Evolutionary conservation across 2,113 vertebrate genomes (phyloP).

Genomic region (Lichenostomus cassidix): DNA sequence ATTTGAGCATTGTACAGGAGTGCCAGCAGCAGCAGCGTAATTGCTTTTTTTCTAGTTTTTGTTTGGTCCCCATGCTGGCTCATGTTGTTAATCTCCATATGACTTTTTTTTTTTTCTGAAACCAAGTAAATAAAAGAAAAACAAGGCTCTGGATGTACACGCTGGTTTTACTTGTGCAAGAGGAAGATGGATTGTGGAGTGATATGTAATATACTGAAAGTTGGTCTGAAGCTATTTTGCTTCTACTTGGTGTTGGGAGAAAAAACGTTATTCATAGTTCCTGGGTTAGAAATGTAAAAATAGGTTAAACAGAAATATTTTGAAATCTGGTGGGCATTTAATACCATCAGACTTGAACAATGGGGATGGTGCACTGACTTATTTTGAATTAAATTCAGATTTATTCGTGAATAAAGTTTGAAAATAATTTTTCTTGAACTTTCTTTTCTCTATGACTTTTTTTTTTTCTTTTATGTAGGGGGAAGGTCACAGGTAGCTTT

Average conservation of each 20-base stretch:
- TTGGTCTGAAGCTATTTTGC: not conserved
- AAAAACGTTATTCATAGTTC: not conserved
- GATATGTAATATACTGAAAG: not conserved
- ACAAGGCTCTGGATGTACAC: not conserved
- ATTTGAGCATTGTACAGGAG: constrained; percentile 14
- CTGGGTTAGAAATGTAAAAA: not conserved
- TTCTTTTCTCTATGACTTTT: not conserved
- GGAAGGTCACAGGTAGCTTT: not conserved
- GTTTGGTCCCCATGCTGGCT: constrained; percentile 9
- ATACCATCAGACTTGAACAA: not conserved
- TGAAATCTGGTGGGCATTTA: not conserved
- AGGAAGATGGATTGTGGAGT: not conserved
- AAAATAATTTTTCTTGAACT: not conserved
- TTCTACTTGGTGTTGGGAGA: not conserved
- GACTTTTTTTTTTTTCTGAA: constrained; percentile 8
- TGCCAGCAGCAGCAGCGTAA: constrained; percentile 31
- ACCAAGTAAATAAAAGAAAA: constrained; percentile 42
- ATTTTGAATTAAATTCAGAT: not conserved
- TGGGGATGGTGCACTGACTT: not conserved
- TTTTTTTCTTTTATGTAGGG: not conserved
- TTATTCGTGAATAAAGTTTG: not conserved
- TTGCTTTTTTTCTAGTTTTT: constrained; percentile 38
- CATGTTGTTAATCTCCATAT: not conserved
- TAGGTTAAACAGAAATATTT: not conserved
- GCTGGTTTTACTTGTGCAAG: not conserved